These are phyloP conservation scores for Astur gentilis DNA, from an alignment of 2,113 vertebrate species.

Conservation along the genomic window DNA sequence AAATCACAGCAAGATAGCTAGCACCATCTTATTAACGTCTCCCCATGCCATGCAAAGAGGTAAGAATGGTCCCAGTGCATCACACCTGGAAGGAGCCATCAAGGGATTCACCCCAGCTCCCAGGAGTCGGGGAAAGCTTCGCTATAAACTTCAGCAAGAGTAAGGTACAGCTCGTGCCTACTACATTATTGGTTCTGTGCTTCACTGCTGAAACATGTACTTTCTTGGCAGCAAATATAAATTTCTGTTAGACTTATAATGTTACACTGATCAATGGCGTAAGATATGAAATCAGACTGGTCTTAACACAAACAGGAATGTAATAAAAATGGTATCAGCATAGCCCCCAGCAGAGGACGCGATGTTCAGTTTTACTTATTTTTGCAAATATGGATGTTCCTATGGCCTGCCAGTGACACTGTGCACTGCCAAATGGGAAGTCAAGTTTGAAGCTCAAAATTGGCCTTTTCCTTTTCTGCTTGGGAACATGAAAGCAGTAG, in stretches of 20 bases:
- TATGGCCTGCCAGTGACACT: background rate
- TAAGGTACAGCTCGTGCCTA: background rate
- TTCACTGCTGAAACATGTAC: background rate
- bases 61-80: background rate
- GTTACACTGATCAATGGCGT: background rate
- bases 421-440: background rate
- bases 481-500: background rate
- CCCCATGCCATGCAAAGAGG: background rate
- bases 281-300: background rate
- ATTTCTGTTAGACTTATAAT: background rate
- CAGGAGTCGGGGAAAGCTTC: background rate
- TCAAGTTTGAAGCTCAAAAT: background rate
- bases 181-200: background rate
- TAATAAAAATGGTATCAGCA: background rate
- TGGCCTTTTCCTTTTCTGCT: background rate
- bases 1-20: background rate
- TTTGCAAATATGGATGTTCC: background rate
- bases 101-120: background rate
- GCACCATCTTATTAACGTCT: background rate
- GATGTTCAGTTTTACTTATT: background rate
- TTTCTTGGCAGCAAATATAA: background rate
- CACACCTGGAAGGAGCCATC: background rate
- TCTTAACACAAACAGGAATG: background rate
- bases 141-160: background rate
- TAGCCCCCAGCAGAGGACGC: background rate